Percentiles rank a stretch among this genome's conserved stretches.
These are phyloP conservation scores for Anoplophora glabripennis DNA, from an alignment of 1,140 invertebrate species.

Conservation along the genomic window DNA sequence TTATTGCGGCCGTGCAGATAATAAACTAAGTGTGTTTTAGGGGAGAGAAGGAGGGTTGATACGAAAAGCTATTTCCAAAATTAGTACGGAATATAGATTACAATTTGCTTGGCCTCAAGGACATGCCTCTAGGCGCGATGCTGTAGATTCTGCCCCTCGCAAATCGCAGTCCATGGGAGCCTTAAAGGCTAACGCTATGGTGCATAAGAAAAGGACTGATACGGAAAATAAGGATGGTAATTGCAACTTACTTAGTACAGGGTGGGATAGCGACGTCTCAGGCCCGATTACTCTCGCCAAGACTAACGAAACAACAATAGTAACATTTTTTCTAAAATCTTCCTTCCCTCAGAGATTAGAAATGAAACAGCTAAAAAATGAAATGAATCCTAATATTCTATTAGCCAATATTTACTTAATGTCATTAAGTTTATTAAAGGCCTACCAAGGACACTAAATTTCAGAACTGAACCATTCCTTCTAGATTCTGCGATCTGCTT, in stretches of 20 bases:
- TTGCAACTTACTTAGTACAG: neutral
- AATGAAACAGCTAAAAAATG: too few species aligned
- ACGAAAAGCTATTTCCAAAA: slow-evolving; percentile 68
- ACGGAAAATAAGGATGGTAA: slow-evolving; percentile 46
- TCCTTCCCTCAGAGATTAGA: too few species aligned
- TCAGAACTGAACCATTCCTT: too few species aligned
- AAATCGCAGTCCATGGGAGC: slow-evolving; percentile 86
- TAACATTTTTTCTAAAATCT: too few species aligned
- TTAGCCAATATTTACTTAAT: too few species aligned
- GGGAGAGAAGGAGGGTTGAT: slow-evolving; percentile 51
- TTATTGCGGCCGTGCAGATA: slow-evolving; percentile 16
- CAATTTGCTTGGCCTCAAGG: slow-evolving; percentile 86
- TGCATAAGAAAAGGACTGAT: slow-evolving; percentile 62
- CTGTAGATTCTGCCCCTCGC: slow-evolving; percentile 58
- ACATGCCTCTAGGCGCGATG: slow-evolving; percentile 51
- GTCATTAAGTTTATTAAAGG: too few species aligned
- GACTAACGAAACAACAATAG: too few species aligned
- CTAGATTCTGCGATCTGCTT: too few species aligned
- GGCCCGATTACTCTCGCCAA: too few species aligned
- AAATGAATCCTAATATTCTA: too few species aligned
- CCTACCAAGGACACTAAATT: too few species aligned
- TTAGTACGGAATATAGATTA: slow-evolving; percentile 81
- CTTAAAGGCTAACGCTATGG: slow-evolving; percentile 65
- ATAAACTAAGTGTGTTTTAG: slow-evolving; percentile 18
- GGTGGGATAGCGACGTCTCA: neutral